A percentile compares a stretch with the other conserved stretches of the same genome.
phyloP scores from a whole-genome alignment of 1,140 invertebrate genomes.

The Bactericera cockerelli region DNA sequence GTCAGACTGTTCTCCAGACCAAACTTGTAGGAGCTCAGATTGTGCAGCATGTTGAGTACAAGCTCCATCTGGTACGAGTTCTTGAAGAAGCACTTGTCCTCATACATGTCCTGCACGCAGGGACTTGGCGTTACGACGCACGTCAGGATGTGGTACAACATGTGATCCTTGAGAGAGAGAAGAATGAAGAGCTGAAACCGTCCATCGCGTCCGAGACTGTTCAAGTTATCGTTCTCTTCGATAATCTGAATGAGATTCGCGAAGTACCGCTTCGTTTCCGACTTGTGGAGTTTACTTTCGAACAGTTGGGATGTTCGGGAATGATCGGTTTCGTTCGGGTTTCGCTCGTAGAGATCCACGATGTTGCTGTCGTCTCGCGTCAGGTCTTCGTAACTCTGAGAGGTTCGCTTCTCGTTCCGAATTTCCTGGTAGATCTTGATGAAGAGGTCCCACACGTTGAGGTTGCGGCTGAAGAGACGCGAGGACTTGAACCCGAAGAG shows the following conservation, averaged over 20 bases:
- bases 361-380: not conserved
- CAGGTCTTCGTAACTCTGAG: slow-evolving; percentile 4
- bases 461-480: slow-evolving; percentile 80
- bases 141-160: slow-evolving; percentile 73
- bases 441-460: slow-evolving; percentile 97
- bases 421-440: slow-evolving; percentile 39
- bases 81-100: slow-evolving; percentile 84
- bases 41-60: slow-evolving; percentile 78
- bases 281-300: slow-evolving; percentile 29
- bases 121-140: slow-evolving; percentile 78
- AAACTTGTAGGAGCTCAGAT: slow-evolving; percentile 84
- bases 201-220: slow-evolving; percentile 85
- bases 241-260: slow-evolving; percentile 18
- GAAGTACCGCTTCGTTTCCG: slow-evolving; percentile 15
- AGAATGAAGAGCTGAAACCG: slow-evolving; percentile 89
- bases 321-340: slow-evolving; percentile 8
- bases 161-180: slow-evolving; percentile 61
- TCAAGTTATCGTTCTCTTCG: slow-evolving; percentile 39
- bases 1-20: slow-evolving; percentile 86
- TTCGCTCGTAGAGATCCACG: not conserved
- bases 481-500: slow-evolving; percentile 82
- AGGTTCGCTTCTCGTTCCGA: not conserved
- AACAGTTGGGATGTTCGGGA: slow-evolving; percentile 66
- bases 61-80: slow-evolving; percentile 71
- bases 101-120: slow-evolving; percentile 84